Evolutionary conservation across 2,797 vertebrate species (phyloP), one percentile per base, ranked within the genome.

Genomic region (Thalassophryne amazonica): DNA sequence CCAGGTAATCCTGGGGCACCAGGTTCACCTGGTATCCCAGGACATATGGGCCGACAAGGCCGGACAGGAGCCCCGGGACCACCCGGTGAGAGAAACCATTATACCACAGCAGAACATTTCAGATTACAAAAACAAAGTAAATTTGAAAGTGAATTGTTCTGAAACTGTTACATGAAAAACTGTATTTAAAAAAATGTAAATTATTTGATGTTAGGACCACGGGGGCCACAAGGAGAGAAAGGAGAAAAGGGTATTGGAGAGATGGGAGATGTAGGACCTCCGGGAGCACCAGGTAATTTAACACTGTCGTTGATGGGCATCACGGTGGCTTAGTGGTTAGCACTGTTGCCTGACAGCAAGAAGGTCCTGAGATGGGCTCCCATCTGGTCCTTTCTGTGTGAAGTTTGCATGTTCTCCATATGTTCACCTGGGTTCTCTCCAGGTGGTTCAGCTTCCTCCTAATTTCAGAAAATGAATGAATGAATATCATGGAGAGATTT

Each of bases 1-100:
- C 83, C 93, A 0, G 96, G 96, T 39, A 87, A 78, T 30, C 87
- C 89, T 0, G 97, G 97, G 0, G 0, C 73, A 3, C 89, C 90
- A 0, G 97, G 96, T 2, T 60, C 89, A 1, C 93, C 95, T 0
- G 97, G 97, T 3, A 27, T 92, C 6, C 93, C 96, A 0, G 97
- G 97, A 31, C 94, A 96, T 60, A 93, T 97, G 0, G 97, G 96
- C 45, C 88, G 96, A 76, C 93, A 95, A 76, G 97, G 97, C 9
- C 90, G 95, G 1, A 86, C 93, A 45, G 96, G 96, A 6, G 65
- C 89, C 29, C 90, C 88, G 1, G 97, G 97, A 58, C 89, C 88
- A 66, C 65, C 90, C 76, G 97, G 97, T 97, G 83, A 75, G 50
- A 31, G 7, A 6, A 8, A 50, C 9, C 31, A 21, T 5, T 6